A percentile compares a stretch with the other conserved stretches of the same genome.
Evolutionary conservation across 2,113 vertebrate genomes (phyloP).

Genomic region (Tichodroma muraria): DNA sequence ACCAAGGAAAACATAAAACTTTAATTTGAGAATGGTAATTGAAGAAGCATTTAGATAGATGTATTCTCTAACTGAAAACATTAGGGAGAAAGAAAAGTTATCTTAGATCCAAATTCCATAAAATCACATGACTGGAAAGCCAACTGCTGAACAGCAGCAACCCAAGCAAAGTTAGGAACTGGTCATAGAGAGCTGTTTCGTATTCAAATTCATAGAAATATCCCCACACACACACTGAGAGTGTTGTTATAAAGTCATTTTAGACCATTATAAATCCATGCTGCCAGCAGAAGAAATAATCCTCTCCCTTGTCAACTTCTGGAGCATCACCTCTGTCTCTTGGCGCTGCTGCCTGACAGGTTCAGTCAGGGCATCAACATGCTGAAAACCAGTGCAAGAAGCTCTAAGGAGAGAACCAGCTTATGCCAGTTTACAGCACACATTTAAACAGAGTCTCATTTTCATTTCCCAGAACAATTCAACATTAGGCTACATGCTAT

Average conservation of each 20-base stretch:
- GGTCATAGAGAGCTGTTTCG: not conserved
- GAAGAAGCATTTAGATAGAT: not conserved
- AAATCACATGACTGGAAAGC: not conserved
- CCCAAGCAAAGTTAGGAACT: not conserved
- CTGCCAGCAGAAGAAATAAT: not conserved
- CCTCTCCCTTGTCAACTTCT: not conserved
- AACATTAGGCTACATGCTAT: not conserved
- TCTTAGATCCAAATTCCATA: not conserved
- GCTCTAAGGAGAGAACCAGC: not conserved
- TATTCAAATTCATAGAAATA: not conserved
- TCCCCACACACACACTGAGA: not conserved
- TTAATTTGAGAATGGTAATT: not conserved
- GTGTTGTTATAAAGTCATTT: not conserved
- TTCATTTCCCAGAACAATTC: not conserved
- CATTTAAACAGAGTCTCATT: not conserved
- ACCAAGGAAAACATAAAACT: not conserved
- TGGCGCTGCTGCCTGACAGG: accelerated
- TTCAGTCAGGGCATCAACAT: not conserved
- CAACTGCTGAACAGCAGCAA: not conserved
- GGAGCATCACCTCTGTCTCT: not conserved
- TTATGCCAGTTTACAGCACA: not conserved
- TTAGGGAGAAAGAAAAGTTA: not conserved
- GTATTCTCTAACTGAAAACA: not conserved
- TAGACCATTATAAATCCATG: not conserved
- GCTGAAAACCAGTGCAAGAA: not conserved